Base-by-base conservation (phyloP, 1,140 invertebrate species). In the Zaprionus capensis region DNA sequence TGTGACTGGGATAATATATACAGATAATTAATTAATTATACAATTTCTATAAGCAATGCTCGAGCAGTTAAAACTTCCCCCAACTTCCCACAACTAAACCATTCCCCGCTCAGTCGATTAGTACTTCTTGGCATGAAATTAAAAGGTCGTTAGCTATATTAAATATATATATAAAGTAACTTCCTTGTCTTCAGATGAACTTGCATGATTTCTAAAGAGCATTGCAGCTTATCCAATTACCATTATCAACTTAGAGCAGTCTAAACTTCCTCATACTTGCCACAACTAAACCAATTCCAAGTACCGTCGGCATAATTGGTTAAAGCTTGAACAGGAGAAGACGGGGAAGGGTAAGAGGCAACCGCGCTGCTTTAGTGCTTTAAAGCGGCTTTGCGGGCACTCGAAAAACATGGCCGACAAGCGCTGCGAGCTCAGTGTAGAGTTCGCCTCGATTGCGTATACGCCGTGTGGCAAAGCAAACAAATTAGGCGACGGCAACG, bases 401-500 rank as follows among this genome's bases (percentile, higher is more conserved):
- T 87, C 74, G 81, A 87, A 72, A 88, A 88, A 83, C 74, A 87
- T 87, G 81, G 84, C 78, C 70, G 44, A 74, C 78, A 78, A 76
- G 69, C 73, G 46, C n/a, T 46, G 4, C 3, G 14, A 41, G 44
- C 44, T 46, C 44, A 46, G 44, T 5, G 44, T 7, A 9, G 2
- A 46, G 44, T 49, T 49, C 46, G 46, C 46, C 61, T 76, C 69
- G 66, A 88, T 90, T 84, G 81, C 85, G 85, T 81, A 79, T 88
- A 82, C 80, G 84, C 81, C 71, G 36, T 65, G 76, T 80, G 64
- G 62, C 31, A 84, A 84, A 81, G 81, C 72, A 88, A 88, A 88
- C 85, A 88, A 82, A 81, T 90, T 90, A 88, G 56, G 28, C 14
- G 53, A 22, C 22, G 2, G 22, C 22, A 22, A 46, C 11, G 20